Evolutionary conservation across 1,140 invertebrate genomes (phyloP), one percentile per base, ranked within the genome.

Genomic region (Littorina saxatilis): DNA sequence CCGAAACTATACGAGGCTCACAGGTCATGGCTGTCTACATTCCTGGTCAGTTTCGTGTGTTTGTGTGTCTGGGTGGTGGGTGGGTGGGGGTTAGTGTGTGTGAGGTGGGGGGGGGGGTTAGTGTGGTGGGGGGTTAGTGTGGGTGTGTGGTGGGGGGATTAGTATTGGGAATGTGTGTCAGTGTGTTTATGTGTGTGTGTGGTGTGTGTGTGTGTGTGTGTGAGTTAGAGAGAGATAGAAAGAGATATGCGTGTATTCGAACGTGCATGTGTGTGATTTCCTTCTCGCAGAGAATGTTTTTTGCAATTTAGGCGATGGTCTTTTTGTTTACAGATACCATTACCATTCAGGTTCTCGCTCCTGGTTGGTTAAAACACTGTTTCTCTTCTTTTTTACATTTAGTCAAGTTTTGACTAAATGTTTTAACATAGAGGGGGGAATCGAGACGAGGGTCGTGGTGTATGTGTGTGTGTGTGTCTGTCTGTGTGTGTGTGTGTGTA

Each of bases 21-120:
- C 55, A 78, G 23, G 66, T 37, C 55, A 63, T 78, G 76, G 23
- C 58, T 39, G 66, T 78, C 76, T 23, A 55, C 15, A 27, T 43
- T 0, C 76, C 76, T 32, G 76, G 76, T 78, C 15, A 23, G 23
- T 27, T 27, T 17, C 29, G 37, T 39, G 20, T 43, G 37, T 27
- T 11, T 20, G n/a, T 72, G 40, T 20, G 37, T 17, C 2, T 7
- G 68, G 37, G 40, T 0, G n/a, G 20, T 15, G 23, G 20, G 68
- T 40, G 40, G 23, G 20, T n/a, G 37, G 37, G 20, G 37, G 35
- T 23, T 17, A 20, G 37, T 39, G 20, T 43, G 37, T 27, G 37
- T 20, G n/a, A 40, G 40, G 35, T 0, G n/a, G 37, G n/a, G 40
- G 23, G 17, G 40, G 40, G 17, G 40, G 23, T 1, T 1, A 27